Conservation (phyloP, 1,140 invertebrate species). For the Apis dorsata region DNA sequence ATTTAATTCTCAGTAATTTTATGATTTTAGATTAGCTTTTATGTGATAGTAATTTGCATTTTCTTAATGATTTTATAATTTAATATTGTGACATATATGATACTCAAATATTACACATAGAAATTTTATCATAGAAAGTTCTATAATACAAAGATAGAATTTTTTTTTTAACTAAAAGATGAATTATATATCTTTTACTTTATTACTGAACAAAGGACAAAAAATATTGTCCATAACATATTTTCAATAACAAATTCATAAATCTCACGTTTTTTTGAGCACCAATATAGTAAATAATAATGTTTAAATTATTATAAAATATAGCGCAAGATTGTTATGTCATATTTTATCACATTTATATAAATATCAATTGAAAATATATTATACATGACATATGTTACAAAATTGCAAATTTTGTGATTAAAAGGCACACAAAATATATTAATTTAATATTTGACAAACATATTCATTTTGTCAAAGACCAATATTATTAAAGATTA, state of each 20-base stretch:
- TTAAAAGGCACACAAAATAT: background rate
- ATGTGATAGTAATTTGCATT: constrained; percentile 20
- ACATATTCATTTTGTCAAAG: background rate
- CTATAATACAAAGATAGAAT: constrained; percentile 8
- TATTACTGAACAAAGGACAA: constrained; percentile 5
- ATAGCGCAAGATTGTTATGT: constrained; percentile 30
- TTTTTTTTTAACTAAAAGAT: constrained; percentile 17
- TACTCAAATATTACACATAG: constrained; percentile 36
- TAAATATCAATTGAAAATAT: constrained; percentile 42
- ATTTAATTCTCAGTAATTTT: constrained; percentile 12
- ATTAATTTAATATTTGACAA: constrained; percentile 1
- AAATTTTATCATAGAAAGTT: constrained; percentile 35
- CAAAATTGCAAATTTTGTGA: constrained; percentile 11
- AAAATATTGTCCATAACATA: constrained; percentile 15
- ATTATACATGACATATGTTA: constrained; percentile 51
- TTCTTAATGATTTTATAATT: constrained; percentile 20
- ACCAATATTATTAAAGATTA: background rate
- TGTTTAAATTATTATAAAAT: constrained; percentile 41
- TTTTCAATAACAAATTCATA: constrained; percentile 30
- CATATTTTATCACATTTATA: constrained; percentile 49
- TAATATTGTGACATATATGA: constrained; percentile 33
- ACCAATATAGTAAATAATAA: constrained; percentile 39
- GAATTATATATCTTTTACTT: background rate
- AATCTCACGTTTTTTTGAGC: constrained; percentile 33
- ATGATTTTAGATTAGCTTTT: constrained; percentile 23